phyloP scores from a whole-genome alignment of 2,797 vertebrate species.

The Vultur gryphus region DNA sequence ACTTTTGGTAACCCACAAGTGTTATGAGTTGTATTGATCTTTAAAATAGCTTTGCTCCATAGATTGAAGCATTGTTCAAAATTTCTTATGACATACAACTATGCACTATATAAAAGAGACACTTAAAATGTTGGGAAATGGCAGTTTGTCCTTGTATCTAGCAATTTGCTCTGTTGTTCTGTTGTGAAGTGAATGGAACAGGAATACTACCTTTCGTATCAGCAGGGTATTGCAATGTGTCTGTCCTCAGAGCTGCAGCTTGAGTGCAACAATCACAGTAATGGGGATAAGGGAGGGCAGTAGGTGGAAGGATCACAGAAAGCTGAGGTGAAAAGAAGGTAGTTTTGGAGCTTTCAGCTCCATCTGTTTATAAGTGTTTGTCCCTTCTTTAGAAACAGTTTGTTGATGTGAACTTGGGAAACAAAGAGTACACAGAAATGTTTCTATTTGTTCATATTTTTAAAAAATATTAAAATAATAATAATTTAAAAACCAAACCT shows the following conservation, averaged over 20 bases:
- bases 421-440: not conserved
- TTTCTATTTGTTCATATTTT: not conserved
- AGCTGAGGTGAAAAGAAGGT: not conserved
- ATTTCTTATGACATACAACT: not conserved
- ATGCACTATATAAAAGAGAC: not conserved
- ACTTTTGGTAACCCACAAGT: not conserved
- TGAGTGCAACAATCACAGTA: not conserved
- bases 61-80: not conserved
- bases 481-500: not conserved
- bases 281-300: not conserved
- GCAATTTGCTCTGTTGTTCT: not conserved
- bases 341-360: not conserved
- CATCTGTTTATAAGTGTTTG: not conserved
- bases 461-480: not conserved
- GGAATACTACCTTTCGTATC: not conserved
- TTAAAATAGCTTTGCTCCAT: not conserved
- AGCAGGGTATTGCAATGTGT: not conserved
- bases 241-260: not conserved
- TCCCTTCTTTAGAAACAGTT: not conserved
- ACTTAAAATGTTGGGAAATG: not conserved
- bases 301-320: not conserved
- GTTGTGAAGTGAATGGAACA: not conserved
- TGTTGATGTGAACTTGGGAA: not conserved
- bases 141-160: not conserved
- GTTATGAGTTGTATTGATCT: not conserved